phyloP scores from a whole-genome alignment of 2,888 invertebrate species.

The Lycaena phlaeas region DNA sequence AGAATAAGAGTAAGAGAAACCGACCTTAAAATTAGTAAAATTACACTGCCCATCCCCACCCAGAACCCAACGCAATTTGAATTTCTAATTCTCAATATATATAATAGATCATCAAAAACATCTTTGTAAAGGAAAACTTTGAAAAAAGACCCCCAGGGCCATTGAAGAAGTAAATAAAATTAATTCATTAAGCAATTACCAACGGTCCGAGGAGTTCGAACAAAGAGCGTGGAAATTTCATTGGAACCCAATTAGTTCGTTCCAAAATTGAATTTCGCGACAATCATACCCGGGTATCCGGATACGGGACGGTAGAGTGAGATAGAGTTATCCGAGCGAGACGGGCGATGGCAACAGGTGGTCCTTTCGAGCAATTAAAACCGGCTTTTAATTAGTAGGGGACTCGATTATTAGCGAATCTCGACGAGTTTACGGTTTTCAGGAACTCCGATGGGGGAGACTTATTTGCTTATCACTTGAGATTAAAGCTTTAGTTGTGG shows the following conservation, averaged over 20 bases:
- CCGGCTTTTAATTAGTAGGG: slow-evolving; percentile 68
- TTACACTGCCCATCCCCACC: no score
- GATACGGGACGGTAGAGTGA: slow-evolving; percentile 59
- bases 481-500: no score
- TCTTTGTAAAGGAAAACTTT: no score
- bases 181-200: slow-evolving; percentile 50
- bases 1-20: no score
- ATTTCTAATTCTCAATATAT: no score
- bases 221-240: slow-evolving; percentile 64
- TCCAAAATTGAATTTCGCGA: slow-evolving; percentile 63
- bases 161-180: slow-evolving; percentile 41
- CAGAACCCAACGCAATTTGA: no score
- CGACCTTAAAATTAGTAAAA: no score
- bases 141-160: slow-evolving; percentile 9
- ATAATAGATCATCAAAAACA: no score
- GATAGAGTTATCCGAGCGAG: slow-evolving; percentile 32
- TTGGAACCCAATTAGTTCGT: slow-evolving; percentile 61
- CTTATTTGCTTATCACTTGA: slow-evolving; percentile 17
- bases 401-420: slow-evolving; percentile 65
- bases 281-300: slow-evolving; percentile 62
- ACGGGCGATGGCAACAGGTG: slow-evolving; percentile 56
- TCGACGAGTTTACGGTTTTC: slow-evolving; percentile 51
- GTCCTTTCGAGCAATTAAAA: slow-evolving; percentile 67
- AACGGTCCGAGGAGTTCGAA: slow-evolving; percentile 44
- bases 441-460: slow-evolving; percentile 52